These are phyloP conservation scores for Nineta flava DNA, from an alignment of 2,888 invertebrate species.

Conservation along the genomic window DNA sequence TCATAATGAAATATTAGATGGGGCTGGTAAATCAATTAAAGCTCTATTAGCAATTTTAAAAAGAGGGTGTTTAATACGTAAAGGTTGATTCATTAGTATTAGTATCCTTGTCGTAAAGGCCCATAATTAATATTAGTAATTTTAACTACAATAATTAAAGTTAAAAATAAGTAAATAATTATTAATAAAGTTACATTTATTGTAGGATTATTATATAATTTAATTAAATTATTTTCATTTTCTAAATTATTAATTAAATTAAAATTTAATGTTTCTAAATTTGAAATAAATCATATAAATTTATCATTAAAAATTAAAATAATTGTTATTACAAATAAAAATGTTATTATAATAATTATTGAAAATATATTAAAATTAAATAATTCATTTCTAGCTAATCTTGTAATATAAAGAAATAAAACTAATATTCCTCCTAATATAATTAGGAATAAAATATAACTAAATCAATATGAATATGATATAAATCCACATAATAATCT, in stretches of 20 bases:
- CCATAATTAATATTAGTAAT: slow-evolving; percentile 38
- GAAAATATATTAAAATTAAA: slow-evolving; percentile 27
- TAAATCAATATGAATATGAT: slow-evolving; percentile 38
- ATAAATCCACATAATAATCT: slow-evolving; percentile 31
- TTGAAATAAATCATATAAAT: slow-evolving; percentile 21
- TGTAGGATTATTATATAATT: slow-evolving; percentile 36
- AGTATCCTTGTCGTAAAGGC: slow-evolving; percentile 34
- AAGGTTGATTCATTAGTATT: slow-evolving; percentile 31
- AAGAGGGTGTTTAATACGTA: slow-evolving; percentile 31
- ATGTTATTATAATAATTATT: slow-evolving; percentile 17
- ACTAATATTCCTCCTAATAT: slow-evolving; percentile 47
- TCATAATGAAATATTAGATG: slow-evolving; percentile 41
- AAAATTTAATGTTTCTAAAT: slow-evolving; percentile 18
- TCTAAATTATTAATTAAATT: slow-evolving; percentile 22
- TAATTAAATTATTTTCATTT: slow-evolving; percentile 32
- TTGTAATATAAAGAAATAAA: slow-evolving; percentile 47
- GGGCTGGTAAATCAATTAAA: slow-evolving; percentile 40
- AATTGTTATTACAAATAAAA: slow-evolving; percentile 17
- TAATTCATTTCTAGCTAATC: slow-evolving; percentile 43
- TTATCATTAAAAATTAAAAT: slow-evolving; percentile 18
- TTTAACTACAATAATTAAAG: slow-evolving; percentile 40
- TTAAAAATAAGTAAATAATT: slow-evolving; percentile 42
- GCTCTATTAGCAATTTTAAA: slow-evolving; percentile 41
- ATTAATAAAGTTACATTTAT: slow-evolving; percentile 33
- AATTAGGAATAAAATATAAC: slow-evolving; percentile 43